These are phyloP conservation scores for Arenaria interpres DNA, from an alignment of 2,113 vertebrate genomes.

Conservation along the genomic window DNA sequence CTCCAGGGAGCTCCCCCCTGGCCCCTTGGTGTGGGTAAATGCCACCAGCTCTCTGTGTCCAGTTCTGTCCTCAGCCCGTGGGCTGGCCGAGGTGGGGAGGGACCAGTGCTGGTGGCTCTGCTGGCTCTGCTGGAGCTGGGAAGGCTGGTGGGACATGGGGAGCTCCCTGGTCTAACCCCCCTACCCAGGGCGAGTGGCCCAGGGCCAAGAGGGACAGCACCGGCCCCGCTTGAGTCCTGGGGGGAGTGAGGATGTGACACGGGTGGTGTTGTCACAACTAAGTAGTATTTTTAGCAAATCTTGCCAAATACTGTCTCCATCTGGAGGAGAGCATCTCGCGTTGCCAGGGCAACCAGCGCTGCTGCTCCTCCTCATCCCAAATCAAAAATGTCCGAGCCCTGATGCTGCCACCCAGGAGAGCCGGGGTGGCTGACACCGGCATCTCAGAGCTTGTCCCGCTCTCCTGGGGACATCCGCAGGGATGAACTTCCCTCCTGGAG, in stretches of 20 bases:
- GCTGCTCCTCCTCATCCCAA: background rate
- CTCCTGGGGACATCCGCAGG: background rate
- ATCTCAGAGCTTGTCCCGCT: background rate
- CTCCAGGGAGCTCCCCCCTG: background rate
- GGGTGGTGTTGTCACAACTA: background rate
- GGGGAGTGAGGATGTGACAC: background rate
- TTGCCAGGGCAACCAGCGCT: background rate
- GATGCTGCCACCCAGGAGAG: rapidly evolving
- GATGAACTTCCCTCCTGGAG: background rate
- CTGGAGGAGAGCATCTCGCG: background rate
- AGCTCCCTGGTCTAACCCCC: background rate
- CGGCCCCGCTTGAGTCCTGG: rapidly evolving
- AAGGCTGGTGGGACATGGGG: rapidly evolving
- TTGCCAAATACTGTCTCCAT: background rate
- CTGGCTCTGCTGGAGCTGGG: background rate
- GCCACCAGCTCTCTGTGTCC: background rate
- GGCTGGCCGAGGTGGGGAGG: background rate
- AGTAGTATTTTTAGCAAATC: constrained; percentile 8
- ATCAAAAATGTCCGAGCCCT: background rate
- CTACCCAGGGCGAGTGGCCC: background rate
- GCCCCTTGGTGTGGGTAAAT: rapidly evolving
- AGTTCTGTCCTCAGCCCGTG: background rate
- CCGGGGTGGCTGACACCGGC: rapidly evolving
- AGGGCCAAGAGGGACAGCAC: background rate
- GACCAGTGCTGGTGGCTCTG: background rate